A percentile compares a stretch with the other conserved stretches of the same genome.
phyloP scores from a whole-genome alignment of 2,797 vertebrate species.

The Gadopsis marmoratus region DNA sequence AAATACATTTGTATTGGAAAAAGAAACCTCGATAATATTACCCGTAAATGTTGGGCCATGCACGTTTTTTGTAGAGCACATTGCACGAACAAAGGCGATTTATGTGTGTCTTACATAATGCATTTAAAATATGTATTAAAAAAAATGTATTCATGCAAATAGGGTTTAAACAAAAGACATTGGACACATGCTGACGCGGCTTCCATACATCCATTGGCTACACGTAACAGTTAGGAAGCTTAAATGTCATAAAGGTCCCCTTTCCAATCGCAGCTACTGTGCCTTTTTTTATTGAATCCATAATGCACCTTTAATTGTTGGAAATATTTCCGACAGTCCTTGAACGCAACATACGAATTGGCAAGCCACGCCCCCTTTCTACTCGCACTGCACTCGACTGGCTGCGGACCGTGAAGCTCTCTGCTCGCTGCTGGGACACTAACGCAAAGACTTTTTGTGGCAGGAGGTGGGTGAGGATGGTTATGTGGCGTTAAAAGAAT shows the following conservation, averaged over 20 bases:
- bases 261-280: not conserved
- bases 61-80: not conserved
- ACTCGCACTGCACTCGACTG: not conserved
- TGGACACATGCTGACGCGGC: not conserved
- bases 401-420: not conserved
- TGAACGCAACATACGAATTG: conserved; percentile 56
- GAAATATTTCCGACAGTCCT: not conserved
- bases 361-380: conserved; percentile 73
- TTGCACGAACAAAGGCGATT: not conserved
- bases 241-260: fast-evolving
- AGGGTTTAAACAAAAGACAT: not conserved
- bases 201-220: not conserved
- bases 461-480: too few relatives aligned
- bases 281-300: not conserved
- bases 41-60: not conserved
- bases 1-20: not conserved
- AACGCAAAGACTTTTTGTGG: too few relatives aligned
- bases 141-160: not conserved
- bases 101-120: not conserved
- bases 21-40: not conserved
- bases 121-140: not conserved
- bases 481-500: too few relatives aligned
- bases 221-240: not conserved
- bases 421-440: too few relatives aligned
- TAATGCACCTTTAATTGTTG: fast-evolving